Evolutionary conservation across 2,797 vertebrate genomes (phyloP), one percentile per base, ranked within the genome.

Genomic region (Geotrypetes seraphini): DNA sequence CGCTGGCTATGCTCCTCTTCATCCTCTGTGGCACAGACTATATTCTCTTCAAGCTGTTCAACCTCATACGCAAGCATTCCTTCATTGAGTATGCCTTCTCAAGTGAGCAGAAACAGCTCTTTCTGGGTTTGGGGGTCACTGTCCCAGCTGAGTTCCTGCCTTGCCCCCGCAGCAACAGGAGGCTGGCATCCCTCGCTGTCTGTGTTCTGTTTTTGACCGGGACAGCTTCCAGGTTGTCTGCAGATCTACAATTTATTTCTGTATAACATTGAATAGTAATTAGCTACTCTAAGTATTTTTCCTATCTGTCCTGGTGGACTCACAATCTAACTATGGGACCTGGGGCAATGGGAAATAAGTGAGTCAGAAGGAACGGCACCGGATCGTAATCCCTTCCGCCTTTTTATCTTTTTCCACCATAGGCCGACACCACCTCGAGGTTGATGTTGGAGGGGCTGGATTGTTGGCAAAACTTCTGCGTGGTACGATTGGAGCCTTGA

Each of bases 381-480:
- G n/a, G n/a, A n/a, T n/a, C n/a, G n/a, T n/a, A 7, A n/a, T 16
- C 10, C 10, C 10, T 16, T 7, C 16, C 10, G 7, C 0, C 4
- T 1, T 11, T 10, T 5, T 17, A n/a, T 12, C 11, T 5, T n/a
- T n/a, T n/a, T 2, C 16, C 5, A 31, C 42, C 36, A 1, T 38
- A 75, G 79, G 70, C 49, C 73, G 63, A 31, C 88, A 92, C 36
- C 78, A 84, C 24, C 33, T 92, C 36, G 46, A 86, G 2, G 74
- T 97, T 50, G 50, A 24, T 1, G 84, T 95, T 3, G 78, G 31
- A 0, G 91, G 91, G 15, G 33, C 47, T 1, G 85, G 86, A 16
- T 74, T 93, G 68, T 69, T 96, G 22, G 85, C 89, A 2, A 65
- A 50, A 11, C 83, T 97, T 7, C 73, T 96, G 25, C 71, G 69